Base-by-base conservation (phyloP, 1,140 invertebrate species). In the Planococcus citri region DNA sequence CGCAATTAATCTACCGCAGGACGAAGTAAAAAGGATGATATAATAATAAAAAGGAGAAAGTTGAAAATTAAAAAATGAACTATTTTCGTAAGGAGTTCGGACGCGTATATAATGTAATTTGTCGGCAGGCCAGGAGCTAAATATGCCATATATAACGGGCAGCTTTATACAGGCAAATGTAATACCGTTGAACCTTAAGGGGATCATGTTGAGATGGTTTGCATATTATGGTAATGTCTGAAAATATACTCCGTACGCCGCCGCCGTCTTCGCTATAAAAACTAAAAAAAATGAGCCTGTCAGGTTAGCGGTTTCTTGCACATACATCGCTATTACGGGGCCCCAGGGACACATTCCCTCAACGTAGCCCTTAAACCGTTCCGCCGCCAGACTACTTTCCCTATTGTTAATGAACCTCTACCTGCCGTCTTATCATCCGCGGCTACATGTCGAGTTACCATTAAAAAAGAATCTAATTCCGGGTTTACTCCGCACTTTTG, bases 201-300 rank as follows among this genome's bases (percentile, higher is more conserved):
- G 60, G 60, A 64, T 64, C 60, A 64, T 27, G 60, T 64, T 64
- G 60, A 64, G 60, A 27, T 64, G 60, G 60, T 64, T 64, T 64
- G 60, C 60, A 64, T 64, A 64, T 64, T 64, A 64, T 64, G 60
- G 60, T 64, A 64, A 64, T 64, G 60, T 64, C 60, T 64, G 60
- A 64, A 64, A 64, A 64, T 64, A 64, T 20, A 25, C 60, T 64
- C 60, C 60, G 60, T 64, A 4, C 60, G 60, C 60, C 60, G 60
- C 60, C 60, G 20, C 24, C 60, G 22, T 14, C 60, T 25, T 12
- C 22, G 20, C 10, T 24, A 10, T 24, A 27, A 64, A 20, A 64
- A 64, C 60, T 64, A 64, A 64, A 64, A 64, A 20, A 64, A 64
- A 64, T 64, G 60, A 64, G 60, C 21, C 60, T 64, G 60, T 64